Evolutionary conservation across 2,113 vertebrate genomes (phyloP).

Genomic region (Sphyrna mokarran): DNA sequence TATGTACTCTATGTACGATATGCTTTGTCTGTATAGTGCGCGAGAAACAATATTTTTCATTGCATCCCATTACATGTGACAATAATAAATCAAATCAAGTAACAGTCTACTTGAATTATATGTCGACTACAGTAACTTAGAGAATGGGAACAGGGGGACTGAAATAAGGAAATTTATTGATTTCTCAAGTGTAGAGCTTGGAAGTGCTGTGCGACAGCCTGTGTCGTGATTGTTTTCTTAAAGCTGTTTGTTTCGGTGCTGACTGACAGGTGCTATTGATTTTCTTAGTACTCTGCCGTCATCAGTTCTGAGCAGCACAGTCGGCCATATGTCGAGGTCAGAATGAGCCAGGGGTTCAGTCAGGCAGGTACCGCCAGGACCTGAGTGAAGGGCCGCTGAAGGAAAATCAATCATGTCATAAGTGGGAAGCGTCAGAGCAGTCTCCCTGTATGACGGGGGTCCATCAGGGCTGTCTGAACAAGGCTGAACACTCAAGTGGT

Average conservation of each 20-base stretch:
- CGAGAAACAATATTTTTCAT: no score
- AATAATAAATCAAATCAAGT: background rate
- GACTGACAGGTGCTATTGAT: slow-evolving; percentile 81
- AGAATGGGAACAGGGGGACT: background rate
- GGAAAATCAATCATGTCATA: slow-evolving; percentile 90
- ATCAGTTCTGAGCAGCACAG: slow-evolving; percentile 77
- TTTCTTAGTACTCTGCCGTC: slow-evolving; percentile 74
- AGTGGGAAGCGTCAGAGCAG: slow-evolving; percentile 77
- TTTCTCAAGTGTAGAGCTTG: slow-evolving; percentile 66
- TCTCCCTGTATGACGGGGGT: slow-evolving; percentile 62
- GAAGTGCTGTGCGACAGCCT: slow-evolving; percentile 56
- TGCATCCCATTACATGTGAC: no score
- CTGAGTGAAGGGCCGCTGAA: slow-evolving; percentile 78
- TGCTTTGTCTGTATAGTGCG: no score
- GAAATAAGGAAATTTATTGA: slow-evolving; percentile 53
- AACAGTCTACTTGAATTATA: background rate
- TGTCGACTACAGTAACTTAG: background rate
- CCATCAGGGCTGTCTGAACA: slow-evolving; percentile 65
- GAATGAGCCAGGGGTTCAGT: slow-evolving; percentile 60
- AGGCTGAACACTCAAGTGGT: slow-evolving; percentile 40
- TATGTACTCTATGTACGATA: no score
- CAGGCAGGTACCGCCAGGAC: slow-evolving; percentile 66
- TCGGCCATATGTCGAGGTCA: slow-evolving; percentile 73
- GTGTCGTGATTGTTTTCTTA: slow-evolving; percentile 79
- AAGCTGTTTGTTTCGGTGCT: slow-evolving; percentile 63